Conservation (phyloP, 2,888 invertebrate genomes). For the Lasioglossum malachurum region DNA sequence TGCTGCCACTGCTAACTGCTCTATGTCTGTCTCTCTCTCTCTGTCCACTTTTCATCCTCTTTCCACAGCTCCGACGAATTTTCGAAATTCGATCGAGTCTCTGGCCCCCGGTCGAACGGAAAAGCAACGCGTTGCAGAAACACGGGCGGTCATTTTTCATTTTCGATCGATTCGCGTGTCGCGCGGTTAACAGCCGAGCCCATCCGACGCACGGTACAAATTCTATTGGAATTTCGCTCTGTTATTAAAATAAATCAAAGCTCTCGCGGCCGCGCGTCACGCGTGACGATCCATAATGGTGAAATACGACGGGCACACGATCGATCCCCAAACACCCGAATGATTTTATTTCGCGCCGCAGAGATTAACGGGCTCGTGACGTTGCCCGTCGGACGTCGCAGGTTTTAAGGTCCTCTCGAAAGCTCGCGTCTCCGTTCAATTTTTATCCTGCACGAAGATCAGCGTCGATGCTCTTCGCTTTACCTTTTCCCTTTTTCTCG, state of each 20-base stretch:
- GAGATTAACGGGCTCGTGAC: conserved; percentile 34
- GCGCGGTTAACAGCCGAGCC: conserved; percentile 35
- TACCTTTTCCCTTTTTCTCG: background rate
- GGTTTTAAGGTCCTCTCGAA: background rate
- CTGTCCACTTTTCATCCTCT: background rate
- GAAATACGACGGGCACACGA: conserved; percentile 58
- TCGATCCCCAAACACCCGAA: conserved; percentile 53
- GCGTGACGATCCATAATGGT: conserved; percentile 46
- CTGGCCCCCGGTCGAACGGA: background rate
- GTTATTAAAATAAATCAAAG: conserved; percentile 67
- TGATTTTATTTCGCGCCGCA: conserved; percentile 51
- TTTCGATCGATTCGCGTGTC: conserved; percentile 39
- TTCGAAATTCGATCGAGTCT: conserved; percentile 10
- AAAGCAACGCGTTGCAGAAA: background rate
- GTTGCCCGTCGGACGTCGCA: background rate
- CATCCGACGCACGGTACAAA: conserved; percentile 19
- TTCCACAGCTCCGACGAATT: background rate
- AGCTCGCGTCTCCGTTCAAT: background rate
- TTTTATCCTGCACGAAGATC: background rate
- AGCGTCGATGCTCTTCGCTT: background rate
- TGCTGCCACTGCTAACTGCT: background rate
- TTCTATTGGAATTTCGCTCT: conserved; percentile 43
- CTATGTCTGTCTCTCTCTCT: background rate
- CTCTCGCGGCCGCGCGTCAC: conserved; percentile 45
- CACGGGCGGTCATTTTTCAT: conserved; percentile 43